Conservation (phyloP, 2,888 invertebrate species). For the Heliothis peltigera region DNA sequence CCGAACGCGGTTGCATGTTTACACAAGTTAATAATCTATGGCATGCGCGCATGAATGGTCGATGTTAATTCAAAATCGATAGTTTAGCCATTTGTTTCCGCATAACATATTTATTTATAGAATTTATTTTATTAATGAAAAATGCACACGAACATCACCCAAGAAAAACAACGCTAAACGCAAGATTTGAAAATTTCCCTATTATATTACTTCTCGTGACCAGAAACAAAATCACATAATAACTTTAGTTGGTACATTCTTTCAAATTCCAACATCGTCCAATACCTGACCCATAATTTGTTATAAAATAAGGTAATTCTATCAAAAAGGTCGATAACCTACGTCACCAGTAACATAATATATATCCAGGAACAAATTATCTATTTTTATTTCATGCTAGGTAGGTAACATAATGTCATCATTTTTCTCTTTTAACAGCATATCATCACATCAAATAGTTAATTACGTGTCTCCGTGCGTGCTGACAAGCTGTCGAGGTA, state of each 20-base stretch:
- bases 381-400: no score
- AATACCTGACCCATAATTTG: no score
- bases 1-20: conserved; percentile 28
- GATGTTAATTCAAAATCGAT: conserved; percentile 43
- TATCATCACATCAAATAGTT: conserved; percentile 14
- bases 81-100: conserved; percentile 14
- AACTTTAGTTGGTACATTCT: background rate
- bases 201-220: no score
- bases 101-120: conserved; percentile 1
- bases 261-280: background rate
- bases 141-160: no score
- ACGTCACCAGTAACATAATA: background rate
- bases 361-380: no score
- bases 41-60: conserved; percentile 18
- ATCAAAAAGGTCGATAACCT: background rate
- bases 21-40: conserved; percentile 40
- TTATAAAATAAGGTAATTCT: background rate
- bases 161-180: no score
- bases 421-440: background rate
- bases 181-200: no score
- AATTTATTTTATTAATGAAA: background rate
- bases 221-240: no score
- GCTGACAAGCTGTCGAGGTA: conserved; percentile 28
- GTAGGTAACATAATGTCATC: no score
- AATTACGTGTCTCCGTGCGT: conserved; percentile 10